Evolutionary conservation across 2,888 invertebrate genomes (phyloP), one percentile per base, ranked within the genome.

Genomic region (Acholoe squamosa): DNA sequence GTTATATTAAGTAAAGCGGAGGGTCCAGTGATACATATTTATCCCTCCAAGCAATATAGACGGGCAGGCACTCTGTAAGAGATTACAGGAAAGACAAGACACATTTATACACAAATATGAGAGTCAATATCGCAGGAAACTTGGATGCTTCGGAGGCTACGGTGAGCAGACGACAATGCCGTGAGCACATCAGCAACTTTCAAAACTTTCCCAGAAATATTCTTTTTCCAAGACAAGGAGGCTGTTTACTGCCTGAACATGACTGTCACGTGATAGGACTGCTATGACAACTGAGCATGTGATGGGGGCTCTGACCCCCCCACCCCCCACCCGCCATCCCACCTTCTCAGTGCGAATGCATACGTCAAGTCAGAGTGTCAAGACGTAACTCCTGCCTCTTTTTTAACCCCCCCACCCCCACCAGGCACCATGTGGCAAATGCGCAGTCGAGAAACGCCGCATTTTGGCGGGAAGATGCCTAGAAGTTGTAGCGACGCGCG

Each of bases 401-500:
- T 43, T 10, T 43, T 10, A 43, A 31, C 76, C 28, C 71, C 28
- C 76, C 76, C 76, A n/a, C n/a, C 71, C 71, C 7, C 33, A 7
- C 31, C 77, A 12, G 33, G 33, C 77, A 43, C 19, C 43, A 43
- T n/a, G 80, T 80, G 80, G 34, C 80, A 33, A 33, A 43, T n/a
- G 43, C 80, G 80, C 80, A 80, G 80, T 34, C 80, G 80, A 80
- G 22, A 19, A 14, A 31, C 76, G 61, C 25, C 25, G 25, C 80
- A 80, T 80, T 80, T 80, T 80, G 80, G 80, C 80, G 80, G 33
- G 80, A 80, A 80, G 33, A 80, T 43, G 80, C 80, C 80, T 80
- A 80, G 80, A 80, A 80, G 34, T 80, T 80, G 80, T 80, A 80
- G 80, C 3, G 19, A 14, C 12, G 34, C 80, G 43, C 33, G 80